A percentile compares a stretch with the other conserved stretches of the same genome.
These are phyloP conservation scores for Synanthedon tipuliformis DNA, from an alignment of 2,888 invertebrate genomes.

Conservation along the genomic window DNA sequence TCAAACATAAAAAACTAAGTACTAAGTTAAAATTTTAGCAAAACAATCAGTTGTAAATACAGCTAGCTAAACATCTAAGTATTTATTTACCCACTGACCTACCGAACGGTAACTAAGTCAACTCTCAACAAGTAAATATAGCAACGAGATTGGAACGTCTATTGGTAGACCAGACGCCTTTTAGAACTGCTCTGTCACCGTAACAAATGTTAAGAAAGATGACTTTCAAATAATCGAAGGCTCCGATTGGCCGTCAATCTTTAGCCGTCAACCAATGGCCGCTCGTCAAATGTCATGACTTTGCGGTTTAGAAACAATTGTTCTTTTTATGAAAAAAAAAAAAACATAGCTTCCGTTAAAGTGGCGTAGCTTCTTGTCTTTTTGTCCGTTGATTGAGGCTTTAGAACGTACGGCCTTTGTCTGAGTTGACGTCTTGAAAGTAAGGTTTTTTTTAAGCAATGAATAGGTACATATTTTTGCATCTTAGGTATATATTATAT, in stretches of 20 bases:
- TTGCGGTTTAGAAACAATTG: constrained; percentile 55
- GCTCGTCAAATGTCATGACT: constrained; percentile 66
- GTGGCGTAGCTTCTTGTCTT: constrained; percentile 50
- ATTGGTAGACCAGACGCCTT: background rate
- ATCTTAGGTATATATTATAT: too few relatives aligned
- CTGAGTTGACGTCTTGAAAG: constrained; percentile 21
- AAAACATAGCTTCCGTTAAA: constrained; percentile 59
- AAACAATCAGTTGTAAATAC: too few relatives aligned
- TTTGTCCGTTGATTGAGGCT: constrained; percentile 18
- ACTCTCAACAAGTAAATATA: background rate
- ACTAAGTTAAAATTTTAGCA: too few relatives aligned
- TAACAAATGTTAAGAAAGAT: constrained; percentile 60
- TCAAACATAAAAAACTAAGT: too few relatives aligned
- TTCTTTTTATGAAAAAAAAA: constrained; percentile 20
- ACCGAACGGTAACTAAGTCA: background rate
- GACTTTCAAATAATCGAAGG: constrained; percentile 56
- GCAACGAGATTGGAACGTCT: background rate
- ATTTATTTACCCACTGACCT: background rate
- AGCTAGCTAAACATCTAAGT: too few relatives aligned
- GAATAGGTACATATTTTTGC: too few relatives aligned
- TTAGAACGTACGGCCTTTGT: constrained; percentile 5
- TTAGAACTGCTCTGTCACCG: constrained; percentile 36
- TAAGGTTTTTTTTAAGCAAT: constrained; percentile 9
- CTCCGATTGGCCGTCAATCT: constrained; percentile 66
- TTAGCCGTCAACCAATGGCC: constrained; percentile 52